Evolutionary conservation across 1,140 invertebrate species (phyloP).

Genomic region (Plodia interpunctella): DNA sequence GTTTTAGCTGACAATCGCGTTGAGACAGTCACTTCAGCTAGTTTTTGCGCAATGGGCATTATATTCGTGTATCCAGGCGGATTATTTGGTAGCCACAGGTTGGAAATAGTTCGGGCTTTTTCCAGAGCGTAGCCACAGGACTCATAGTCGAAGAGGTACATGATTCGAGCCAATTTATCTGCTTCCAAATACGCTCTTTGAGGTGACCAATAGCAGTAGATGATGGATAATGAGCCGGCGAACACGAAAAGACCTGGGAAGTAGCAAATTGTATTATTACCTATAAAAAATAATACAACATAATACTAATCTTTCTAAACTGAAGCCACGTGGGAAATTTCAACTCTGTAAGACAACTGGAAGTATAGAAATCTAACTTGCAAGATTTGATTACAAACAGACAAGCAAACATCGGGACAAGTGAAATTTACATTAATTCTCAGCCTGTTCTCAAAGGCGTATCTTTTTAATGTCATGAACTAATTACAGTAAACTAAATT

Average conservation of each 20-base stretch:
- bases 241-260: conserved; percentile 50
- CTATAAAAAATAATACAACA: conserved; percentile 13
- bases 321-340: too few relatives aligned
- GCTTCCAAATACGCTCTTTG: conserved; percentile 33
- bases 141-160: conserved; percentile 56
- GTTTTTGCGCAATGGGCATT: conserved; percentile 41
- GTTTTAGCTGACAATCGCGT: conserved; percentile 45
- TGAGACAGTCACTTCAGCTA: conserved; percentile 36
- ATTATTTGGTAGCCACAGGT: conserved; percentile 41
- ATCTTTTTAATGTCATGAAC: too few relatives aligned
- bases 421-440: too few relatives aligned
- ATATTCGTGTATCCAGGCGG: conserved; percentile 31
- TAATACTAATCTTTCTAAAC: too few relatives aligned
- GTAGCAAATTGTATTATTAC: too few relatives aligned
- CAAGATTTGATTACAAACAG: too few relatives aligned
- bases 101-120: conserved; percentile 23
- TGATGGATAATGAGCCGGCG: conserved; percentile 32
- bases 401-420: too few relatives aligned
- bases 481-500: too few relatives aligned
- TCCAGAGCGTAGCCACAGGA: conserved; percentile 41
- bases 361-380: too few relatives aligned
- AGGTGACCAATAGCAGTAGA: conserved; percentile 47
- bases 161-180: conserved; percentile 50
- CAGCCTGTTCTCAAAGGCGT: too few relatives aligned
- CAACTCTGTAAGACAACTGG: too few relatives aligned